A percentile compares a stretch with the other conserved stretches of the same genome.
These are phyloP conservation scores for Drosophila cardini DNA, from an alignment of 1,140 invertebrate genomes.

Conservation along the genomic window DNA sequence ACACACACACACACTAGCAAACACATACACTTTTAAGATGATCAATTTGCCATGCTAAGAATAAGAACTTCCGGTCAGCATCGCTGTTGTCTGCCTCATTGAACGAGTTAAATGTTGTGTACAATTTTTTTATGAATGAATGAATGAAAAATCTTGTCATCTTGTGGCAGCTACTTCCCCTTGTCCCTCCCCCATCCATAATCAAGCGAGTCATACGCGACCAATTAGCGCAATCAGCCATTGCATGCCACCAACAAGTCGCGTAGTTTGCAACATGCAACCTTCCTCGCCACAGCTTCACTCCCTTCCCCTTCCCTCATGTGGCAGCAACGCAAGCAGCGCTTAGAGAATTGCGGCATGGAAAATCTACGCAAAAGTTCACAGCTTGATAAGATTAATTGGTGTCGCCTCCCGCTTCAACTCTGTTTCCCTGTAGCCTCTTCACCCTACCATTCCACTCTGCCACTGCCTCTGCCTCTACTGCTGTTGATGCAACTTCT, in stretches of 20 bases:
- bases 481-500: slow-evolving; percentile 12
- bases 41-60: slow-evolving; percentile 42
- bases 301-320: not conserved
- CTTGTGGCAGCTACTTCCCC: slow-evolving; percentile 5
- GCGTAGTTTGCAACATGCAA: not conserved
- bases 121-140: slow-evolving; percentile 14
- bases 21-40: slow-evolving; percentile 5
- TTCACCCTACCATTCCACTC: not conserved
- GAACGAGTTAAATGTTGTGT: slow-evolving; percentile 37
- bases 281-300: not conserved
- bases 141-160: slow-evolving; percentile 56
- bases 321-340: not conserved
- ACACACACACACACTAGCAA: too few relatives aligned
- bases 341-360: slow-evolving; percentile 29
- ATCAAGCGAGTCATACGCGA: slow-evolving; percentile 54
- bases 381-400: slow-evolving; percentile 75
- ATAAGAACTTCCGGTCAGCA: slow-evolving; percentile 50
- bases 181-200: not conserved
- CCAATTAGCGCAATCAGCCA: slow-evolving; percentile 77
- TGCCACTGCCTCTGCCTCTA: not conserved
- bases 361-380: slow-evolving; percentile 73
- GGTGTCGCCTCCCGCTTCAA: slow-evolving; percentile 5
- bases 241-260: slow-evolving; percentile 37
- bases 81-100: slow-evolving; percentile 32
- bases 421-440: not conserved